A percentile compares a stretch with the other conserved stretches of the same genome.
These are phyloP conservation scores for Alligator mississippiensis DNA, from an alignment of 2,113 vertebrate species.

Conservation along the genomic window DNA sequence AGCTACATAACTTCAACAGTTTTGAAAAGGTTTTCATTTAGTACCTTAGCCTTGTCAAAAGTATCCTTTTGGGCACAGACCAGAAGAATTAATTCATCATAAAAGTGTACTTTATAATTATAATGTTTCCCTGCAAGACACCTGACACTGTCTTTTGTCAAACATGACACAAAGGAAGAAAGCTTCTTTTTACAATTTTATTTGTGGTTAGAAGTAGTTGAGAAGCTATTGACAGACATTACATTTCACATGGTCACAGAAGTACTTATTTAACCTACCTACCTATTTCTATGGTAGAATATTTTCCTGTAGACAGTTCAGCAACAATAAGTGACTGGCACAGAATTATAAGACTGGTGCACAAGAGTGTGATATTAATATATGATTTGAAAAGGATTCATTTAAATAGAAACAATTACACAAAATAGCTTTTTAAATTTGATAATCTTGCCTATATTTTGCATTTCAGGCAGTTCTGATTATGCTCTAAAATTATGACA, in stretches of 20 bases:
- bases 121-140: background rate
- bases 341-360: background rate
- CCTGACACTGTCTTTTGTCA: background rate
- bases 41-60: background rate
- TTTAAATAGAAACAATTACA: background rate
- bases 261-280: background rate
- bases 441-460: constrained; percentile 12
- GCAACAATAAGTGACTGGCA: background rate
- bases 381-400: background rate
- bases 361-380: background rate
- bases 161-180: background rate
- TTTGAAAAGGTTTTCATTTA: background rate
- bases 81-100: background rate
- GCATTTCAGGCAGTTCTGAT: background rate
- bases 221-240: background rate
- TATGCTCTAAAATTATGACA: constrained; percentile 5
- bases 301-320: background rate
- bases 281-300: background rate
- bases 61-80: background rate
- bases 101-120: accelerated
- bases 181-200: background rate
- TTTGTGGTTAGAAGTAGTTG: background rate
- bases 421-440: background rate
- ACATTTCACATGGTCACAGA: background rate
- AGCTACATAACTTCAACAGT: background rate